phyloP scores from a whole-genome alignment of 2,888 invertebrate genomes.

The Stenodera caucasica region DNA sequence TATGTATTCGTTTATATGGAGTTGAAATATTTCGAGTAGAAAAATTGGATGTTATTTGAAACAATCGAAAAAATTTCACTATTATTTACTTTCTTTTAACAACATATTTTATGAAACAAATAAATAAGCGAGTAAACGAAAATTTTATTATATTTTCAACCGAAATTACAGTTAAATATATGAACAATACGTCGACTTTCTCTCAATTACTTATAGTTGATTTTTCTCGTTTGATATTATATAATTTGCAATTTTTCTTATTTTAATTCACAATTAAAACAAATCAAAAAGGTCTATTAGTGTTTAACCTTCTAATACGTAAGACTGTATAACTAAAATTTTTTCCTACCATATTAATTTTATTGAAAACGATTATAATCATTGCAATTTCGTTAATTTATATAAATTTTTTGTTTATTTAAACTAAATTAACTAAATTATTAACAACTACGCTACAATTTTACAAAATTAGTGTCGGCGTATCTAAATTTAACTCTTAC shows the following conservation, averaged over 20 bases:
- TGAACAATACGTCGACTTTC: slow-evolving; percentile 19
- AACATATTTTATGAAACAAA: not conserved
- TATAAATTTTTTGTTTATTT: slow-evolving; percentile 2
- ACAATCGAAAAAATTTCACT: slow-evolving; percentile 13
- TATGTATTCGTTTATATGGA: slow-evolving; percentile 30
- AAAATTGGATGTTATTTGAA: slow-evolving; percentile 19
- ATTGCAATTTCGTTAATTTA: not conserved
- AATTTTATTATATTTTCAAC: too few relatives aligned
- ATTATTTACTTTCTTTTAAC: slow-evolving; percentile 14
- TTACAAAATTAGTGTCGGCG: slow-evolving; percentile 11
- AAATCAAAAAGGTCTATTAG: slow-evolving; percentile 8
- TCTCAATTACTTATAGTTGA: slow-evolving; percentile 8
- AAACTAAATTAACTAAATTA: slow-evolving; percentile 4
- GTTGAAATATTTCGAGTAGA: slow-evolving; percentile 16
- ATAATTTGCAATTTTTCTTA: not conserved
- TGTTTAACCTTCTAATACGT: not conserved
- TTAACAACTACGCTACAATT: slow-evolving; percentile 10
- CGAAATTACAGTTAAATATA: slow-evolving; percentile 3
- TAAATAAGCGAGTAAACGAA: too few relatives aligned
- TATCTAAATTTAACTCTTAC: slow-evolving; percentile 14
- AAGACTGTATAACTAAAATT: too few relatives aligned
- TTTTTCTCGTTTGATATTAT: not conserved
- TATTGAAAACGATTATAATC: too few relatives aligned
- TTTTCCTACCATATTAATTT: too few relatives aligned
- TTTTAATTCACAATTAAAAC: slow-evolving; percentile 4